Evolutionary conservation across 2,888 invertebrate species (phyloP).

Genomic region (Lepidochrysops patricia): DNA sequence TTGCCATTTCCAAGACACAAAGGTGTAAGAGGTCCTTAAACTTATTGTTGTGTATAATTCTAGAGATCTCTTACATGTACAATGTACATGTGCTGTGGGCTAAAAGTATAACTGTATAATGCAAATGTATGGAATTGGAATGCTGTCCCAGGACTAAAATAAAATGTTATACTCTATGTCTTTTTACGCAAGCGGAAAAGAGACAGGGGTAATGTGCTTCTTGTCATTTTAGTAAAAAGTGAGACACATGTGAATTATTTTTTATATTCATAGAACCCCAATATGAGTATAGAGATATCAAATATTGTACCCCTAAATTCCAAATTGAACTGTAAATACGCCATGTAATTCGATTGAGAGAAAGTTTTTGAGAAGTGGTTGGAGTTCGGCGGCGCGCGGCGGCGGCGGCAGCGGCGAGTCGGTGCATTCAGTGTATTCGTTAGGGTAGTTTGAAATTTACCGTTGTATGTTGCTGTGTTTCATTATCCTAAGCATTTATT

Average conservation of each 20-base stretch:
- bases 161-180: background rate
- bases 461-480: constrained; percentile 1
- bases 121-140: background rate
- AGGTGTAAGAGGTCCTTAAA: background rate
- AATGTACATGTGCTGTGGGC: background rate
- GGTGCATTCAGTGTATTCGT: constrained; percentile 8
- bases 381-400: background rate
- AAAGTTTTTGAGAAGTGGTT: background rate
- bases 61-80: too few species aligned
- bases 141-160: background rate
- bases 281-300: background rate
- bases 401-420: background rate
- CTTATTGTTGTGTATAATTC: background rate
- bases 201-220: background rate
- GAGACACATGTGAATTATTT: background rate
- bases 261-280: background rate
- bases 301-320: background rate
- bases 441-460: background rate
- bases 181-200: background rate
- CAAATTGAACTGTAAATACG: background rate
- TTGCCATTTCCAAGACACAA: background rate
- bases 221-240: background rate
- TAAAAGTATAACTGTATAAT: background rate
- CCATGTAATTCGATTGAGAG: background rate
- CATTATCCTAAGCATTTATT: constrained; percentile 1